Percentiles rank a stretch among this genome's conserved stretches.
Evolutionary conservation across 1,140 invertebrate genomes (phyloP).

Genomic region (Heliconius nattereri): DNA sequence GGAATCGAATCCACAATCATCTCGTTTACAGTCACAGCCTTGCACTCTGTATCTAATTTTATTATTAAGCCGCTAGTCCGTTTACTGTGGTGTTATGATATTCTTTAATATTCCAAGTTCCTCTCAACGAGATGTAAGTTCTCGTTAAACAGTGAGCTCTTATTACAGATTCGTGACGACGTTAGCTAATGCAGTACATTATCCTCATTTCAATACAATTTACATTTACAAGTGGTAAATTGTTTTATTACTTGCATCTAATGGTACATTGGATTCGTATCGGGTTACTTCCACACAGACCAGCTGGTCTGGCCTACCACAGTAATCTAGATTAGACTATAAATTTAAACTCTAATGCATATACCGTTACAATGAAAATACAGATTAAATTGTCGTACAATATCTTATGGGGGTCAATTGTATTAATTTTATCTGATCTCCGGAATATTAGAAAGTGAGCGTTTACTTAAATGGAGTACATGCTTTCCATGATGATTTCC

Average conservation of each 20-base stretch:
- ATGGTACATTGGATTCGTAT: constrained; percentile 5
- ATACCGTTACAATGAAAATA: constrained; percentile 56
- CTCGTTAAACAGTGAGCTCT: constrained; percentile 32
- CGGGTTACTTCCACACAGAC: constrained; percentile 30
- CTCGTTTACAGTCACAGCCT: no score
- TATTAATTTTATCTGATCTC: constrained; percentile 46
- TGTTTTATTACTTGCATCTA: constrained; percentile 35
- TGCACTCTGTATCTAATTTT: no score
- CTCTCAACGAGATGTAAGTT: constrained; percentile 23
- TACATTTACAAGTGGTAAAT: constrained; percentile 43
- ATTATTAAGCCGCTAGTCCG: neutral
- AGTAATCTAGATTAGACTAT: constrained; percentile 50
- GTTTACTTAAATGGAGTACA: constrained; percentile 47
- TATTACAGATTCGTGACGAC: constrained; percentile 36
- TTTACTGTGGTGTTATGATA: constrained; percentile 8
- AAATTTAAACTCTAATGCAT: constrained; percentile 50
- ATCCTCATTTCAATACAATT: constrained; percentile 38
- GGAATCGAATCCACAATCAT: no score
- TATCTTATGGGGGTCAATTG: constrained; percentile 54
- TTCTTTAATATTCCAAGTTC: constrained; percentile 20
- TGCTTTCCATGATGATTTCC: constrained; percentile 53
- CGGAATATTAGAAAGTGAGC: constrained; percentile 63
- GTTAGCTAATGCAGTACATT: constrained; percentile 33
- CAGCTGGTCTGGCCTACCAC: constrained; percentile 41
- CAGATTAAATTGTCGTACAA: constrained; percentile 60